Evolutionary conservation across 2,797 vertebrate species (phyloP).

Genomic region (Dryobates pubescens): DNA sequence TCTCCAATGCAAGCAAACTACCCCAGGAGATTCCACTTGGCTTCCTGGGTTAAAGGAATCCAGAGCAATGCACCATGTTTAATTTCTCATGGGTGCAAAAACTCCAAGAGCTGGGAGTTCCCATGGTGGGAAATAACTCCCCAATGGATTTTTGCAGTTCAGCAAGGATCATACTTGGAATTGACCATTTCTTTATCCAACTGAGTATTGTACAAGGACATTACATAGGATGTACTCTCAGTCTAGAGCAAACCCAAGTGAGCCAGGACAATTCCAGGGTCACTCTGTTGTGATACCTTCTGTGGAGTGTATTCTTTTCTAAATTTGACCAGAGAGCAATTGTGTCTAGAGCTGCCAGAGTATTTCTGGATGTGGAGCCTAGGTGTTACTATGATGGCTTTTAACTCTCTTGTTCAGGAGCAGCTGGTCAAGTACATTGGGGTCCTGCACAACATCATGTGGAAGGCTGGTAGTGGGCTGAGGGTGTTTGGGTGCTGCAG

Average conservation of each 20-base stretch:
- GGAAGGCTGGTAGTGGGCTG: not conserved
- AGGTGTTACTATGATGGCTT: not conserved
- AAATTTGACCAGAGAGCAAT: not conserved
- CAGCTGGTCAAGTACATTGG: not conserved
- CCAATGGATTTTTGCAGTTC: not conserved
- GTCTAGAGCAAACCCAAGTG: not conserved
- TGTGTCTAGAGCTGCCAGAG: not conserved
- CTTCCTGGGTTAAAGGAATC: not conserved
- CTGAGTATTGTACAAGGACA: not conserved
- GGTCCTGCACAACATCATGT: fast-evolving
- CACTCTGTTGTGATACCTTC: not conserved
- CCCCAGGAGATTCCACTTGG: not conserved
- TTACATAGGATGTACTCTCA: not conserved
- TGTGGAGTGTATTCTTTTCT: not conserved
- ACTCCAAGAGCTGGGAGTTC: not conserved
- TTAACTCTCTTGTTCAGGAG: not conserved
- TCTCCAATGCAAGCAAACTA: not conserved
- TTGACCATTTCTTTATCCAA: not conserved
- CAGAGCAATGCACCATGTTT: not conserved
- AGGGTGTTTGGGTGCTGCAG: not conserved
- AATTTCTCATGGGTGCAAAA: not conserved
- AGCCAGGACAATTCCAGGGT: not conserved
- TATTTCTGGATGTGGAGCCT: not conserved
- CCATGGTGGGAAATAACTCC: not conserved
- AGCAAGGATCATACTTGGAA: not conserved